A percentile compares a stretch with the other conserved stretches of the same genome.
phyloP scores from a whole-genome alignment of 2,797 vertebrate genomes.

The Periophthalmus magnuspinnatus region DNA sequence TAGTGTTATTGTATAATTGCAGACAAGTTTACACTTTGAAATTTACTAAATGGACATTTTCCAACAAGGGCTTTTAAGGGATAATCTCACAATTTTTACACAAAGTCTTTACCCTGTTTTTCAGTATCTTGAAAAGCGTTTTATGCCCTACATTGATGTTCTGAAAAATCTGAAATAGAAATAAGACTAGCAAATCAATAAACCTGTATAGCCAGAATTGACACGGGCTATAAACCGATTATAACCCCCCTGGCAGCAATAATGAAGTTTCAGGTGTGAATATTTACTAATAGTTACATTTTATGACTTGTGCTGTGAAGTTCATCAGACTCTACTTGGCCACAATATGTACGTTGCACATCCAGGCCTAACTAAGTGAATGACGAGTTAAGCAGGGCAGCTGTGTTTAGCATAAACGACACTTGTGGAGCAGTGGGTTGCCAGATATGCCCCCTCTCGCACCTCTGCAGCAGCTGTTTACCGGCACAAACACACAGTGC shows the following conservation, averaged over 20 bases:
- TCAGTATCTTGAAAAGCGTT: too few species aligned
- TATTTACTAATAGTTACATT: neutral
- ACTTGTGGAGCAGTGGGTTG: constrained; percentile 26
- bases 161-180: neutral
- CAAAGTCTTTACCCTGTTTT: too few species aligned
- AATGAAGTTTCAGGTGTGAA: neutral
- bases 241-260: neutral
- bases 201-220: neutral
- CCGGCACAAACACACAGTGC: constrained; percentile 44
- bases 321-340: neutral
- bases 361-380: constrained; percentile 24
- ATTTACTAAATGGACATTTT: neutral
- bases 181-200: neutral
- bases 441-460: constrained; percentile 48
- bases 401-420: constrained; percentile 42
- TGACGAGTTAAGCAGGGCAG: constrained; percentile 58
- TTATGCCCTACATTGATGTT: too few species aligned
- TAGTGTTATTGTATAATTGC: neutral
- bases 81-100: too few species aligned
- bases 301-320: neutral
- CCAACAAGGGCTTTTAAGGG: neutral
- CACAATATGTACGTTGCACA: neutral
- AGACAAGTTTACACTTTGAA: neutral
- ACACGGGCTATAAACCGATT: neutral
- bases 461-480: constrained; percentile 57